Evolutionary conservation across 2,797 vertebrate species (phyloP), one percentile per base, ranked within the genome.

Genomic region (Champsocephalus gunnari): DNA sequence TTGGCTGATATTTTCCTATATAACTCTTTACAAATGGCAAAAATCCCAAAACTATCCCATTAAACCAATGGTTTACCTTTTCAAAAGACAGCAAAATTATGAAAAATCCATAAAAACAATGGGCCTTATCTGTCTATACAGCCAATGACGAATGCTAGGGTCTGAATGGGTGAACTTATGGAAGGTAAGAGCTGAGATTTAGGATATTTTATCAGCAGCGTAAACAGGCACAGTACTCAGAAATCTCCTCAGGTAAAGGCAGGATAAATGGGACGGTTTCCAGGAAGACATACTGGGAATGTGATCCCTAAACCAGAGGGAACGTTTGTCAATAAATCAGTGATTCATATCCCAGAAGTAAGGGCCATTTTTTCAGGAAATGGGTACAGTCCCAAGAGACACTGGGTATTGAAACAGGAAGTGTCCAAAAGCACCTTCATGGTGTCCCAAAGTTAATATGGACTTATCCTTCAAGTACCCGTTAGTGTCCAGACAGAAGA

Each of bases 201-300:
- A 21, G 44, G 64, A 66, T 5, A 44, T 21, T 69, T 68, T 28
- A 66, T 80, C 81, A 77, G 79, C 80, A 82, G 85, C 50, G 55
- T 86, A 59, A 81, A 74, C 82, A 91, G 90, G 88, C 84, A 88
- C 84, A 86, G 83, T 61, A 59, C 82, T 87, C 28, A 17, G 4
- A 63, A 4, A 21, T 74, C 49, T 77, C 63, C 63, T 71, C 2
- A 9, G 79, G 67, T 53, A 54, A 85, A 88, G 83, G 80, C 78
- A 82, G 81, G 61, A 60, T 55, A 67, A 62, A 54, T 9, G 68
- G 77, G 81, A 89, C 51, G 51, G 72, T 80, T 79, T 81, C 75
- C 80, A 50, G 72, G 88, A 92, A 92, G 88, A 92, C 89, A 68
- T 28, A 28, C 28, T 28, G 28, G 28, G 28, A 28, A 38, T 38